These are phyloP conservation scores for Leptobrachium leishanense DNA, from an alignment of 2,113 vertebrate genomes.

Conservation along the genomic window DNA sequence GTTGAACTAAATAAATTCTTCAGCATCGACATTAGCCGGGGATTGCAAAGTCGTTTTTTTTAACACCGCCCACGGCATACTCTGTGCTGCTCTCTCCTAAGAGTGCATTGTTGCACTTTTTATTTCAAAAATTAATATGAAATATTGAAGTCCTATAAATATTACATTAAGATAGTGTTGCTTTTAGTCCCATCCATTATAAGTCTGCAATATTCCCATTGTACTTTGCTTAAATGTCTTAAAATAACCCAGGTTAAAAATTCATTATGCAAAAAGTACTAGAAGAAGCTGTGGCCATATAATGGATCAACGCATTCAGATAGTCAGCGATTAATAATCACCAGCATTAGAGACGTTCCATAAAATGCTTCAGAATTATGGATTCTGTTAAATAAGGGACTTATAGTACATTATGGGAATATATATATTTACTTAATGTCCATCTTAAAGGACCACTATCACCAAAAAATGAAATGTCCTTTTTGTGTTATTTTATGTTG, in stretches of 20 bases:
- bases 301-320: neutral
- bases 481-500: too few species aligned
- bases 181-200: conserved; percentile 34
- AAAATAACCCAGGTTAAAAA: conserved; percentile 35
- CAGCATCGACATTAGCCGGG: neutral
- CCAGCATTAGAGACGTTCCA: neutral
- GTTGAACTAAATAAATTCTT: conserved; percentile 10
- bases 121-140: conserved; percentile 32
- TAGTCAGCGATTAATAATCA: neutral
- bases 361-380: neutral
- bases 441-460: too few species aligned
- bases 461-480: too few species aligned
- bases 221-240: conserved; percentile 18
- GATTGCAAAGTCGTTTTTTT: conserved; percentile 7
- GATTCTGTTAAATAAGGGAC: too few species aligned
- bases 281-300: neutral
- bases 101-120: conserved; percentile 23
- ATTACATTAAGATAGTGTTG: conserved; percentile 18
- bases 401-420: too few species aligned
- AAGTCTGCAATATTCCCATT: conserved; percentile 19
- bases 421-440: too few species aligned
- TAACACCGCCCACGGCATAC: neutral
- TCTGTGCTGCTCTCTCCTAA: conserved; percentile 1
- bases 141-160: conserved; percentile 44
- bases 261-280: conserved; percentile 26